Evolutionary conservation across 2,797 vertebrate genomes (phyloP).

Genomic region (Chromobotia macracanthus): DNA sequence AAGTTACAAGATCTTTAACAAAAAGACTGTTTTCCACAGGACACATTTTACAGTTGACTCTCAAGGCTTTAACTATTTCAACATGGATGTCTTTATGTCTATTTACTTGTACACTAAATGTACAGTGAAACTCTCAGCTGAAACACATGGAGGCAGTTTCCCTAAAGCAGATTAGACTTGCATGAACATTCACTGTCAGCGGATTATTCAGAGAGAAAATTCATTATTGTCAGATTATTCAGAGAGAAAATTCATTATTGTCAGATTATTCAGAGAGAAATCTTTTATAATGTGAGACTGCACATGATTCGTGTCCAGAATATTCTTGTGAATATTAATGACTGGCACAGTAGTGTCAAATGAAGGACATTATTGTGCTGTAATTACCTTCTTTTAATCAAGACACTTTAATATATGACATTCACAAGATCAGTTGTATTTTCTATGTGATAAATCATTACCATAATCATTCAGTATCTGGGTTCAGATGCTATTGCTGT

Average conservation of each 20-base stretch:
- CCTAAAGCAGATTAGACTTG: conserved; percentile 35
- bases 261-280: conserved; percentile 26
- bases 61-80: conserved; percentile 15
- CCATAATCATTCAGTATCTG: too few species aligned
- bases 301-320: not conserved
- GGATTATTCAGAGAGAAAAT: too few species aligned
- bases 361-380: too few species aligned
- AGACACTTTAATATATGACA: conserved; percentile 1
- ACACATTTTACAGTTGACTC: not conserved
- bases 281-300: conserved; percentile 9
- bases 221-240: too few species aligned
- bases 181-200: conserved; percentile 25
- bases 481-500: too few species aligned
- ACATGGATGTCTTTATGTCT: not conserved
- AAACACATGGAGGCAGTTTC: conserved; percentile 24
- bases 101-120: not conserved
- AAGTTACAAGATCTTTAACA: not conserved
- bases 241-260: too few species aligned
- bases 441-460: too few species aligned
- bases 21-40: not conserved
- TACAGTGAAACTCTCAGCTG: not conserved
- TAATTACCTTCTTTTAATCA: too few species aligned
- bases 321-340: too few species aligned
- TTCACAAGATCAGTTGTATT: not conserved
- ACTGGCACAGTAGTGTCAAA: too few species aligned